Percentiles rank a stretch among this genome's conserved stretches.
These are phyloP conservation scores for Plotosus lineatus DNA, from an alignment of 2,113 vertebrate species.

Conservation along the genomic window DNA sequence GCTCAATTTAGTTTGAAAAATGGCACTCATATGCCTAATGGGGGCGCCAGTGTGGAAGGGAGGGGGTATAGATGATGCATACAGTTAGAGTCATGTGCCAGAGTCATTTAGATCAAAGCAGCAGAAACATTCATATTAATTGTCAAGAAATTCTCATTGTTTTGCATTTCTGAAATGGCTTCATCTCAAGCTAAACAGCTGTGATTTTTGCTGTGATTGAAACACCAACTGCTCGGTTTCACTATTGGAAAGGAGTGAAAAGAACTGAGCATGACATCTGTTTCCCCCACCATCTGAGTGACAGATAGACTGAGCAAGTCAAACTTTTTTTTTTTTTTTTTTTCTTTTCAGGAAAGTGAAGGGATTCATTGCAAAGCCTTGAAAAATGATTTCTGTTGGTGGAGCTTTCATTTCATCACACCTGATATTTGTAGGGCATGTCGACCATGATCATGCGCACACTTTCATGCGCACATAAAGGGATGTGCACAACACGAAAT, in stretches of 20 bases:
- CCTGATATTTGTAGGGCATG: neutral
- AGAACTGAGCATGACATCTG: constrained; percentile 45
- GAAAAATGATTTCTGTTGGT: constrained; percentile 70
- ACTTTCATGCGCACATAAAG: constrained; percentile 73
- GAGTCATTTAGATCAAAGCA: constrained; percentile 44
- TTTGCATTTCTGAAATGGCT: constrained; percentile 37
- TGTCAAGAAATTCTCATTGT: constrained; percentile 50
- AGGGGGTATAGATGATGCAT: constrained; percentile 10
- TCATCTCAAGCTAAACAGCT: constrained; percentile 37
- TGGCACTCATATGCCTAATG: constrained; percentile 54
- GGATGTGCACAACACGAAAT: too few relatives aligned
- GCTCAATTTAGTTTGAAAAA: constrained; percentile 63
- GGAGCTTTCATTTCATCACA: constrained; percentile 50
- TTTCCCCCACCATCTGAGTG: constrained; percentile 39
- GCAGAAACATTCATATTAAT: constrained; percentile 42
- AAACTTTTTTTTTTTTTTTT: constrained; percentile 42
- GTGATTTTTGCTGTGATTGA: constrained; percentile 40
- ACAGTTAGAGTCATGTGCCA: constrained; percentile 44
- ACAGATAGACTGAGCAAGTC: constrained; percentile 38
- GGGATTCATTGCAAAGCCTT: constrained; percentile 65
- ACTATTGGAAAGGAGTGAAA: constrained; percentile 40
- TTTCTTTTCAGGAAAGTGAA: constrained; percentile 55
- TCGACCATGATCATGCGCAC: constrained; percentile 63
- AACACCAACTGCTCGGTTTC: constrained; percentile 50
- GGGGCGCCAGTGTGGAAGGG: constrained; percentile 28